Evolutionary conservation across 2,797 vertebrate species (phyloP), one percentile per base, ranked within the genome.

Genomic region (Tapirus indicus): DNA sequence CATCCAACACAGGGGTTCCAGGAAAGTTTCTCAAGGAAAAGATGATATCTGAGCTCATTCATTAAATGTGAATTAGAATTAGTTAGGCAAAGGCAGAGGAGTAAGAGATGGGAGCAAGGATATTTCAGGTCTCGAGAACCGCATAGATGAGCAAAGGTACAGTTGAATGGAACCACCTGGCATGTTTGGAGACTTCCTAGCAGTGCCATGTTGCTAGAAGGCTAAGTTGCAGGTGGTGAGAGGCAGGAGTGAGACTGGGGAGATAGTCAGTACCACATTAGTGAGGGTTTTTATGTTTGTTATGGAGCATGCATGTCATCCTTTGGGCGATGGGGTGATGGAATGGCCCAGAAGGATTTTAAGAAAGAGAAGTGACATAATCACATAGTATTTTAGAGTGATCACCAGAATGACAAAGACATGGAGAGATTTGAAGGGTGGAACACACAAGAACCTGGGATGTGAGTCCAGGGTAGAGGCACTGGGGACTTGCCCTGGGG

Each of bases 61-160:
- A 44, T 72, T 56, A 60, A 71, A 56, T 23, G 32, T 58, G 52
- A 95, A 77, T 80, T 95, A 62, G 80, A 94, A 97, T 71, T 86
- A 69, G 52, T 29, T 52, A 54, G 49, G 44, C 74, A 56, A 66
- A 72, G 8, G n/a, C 5, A 90, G 38, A 91, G 38, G 29, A 32
- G 18, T 32, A 58, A 71, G 27, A 10, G 11, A 25, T 13, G 2
- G 4, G 20, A 16, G 17, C n/a, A 60, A 79, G 38, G 18, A 6
- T n/a, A 84, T 82, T 82, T 94, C 38, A 92, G 75, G 23, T 20
- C 47, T 71, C 87, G 66, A 96, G 49, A 44, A 64, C 41, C 18
- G 21, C 44, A 17, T n/a, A 41, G 27, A 3, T 90, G 35, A 90
- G 9, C 25, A 79, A 88, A 82, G 4, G 41, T 2, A 3, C 54